Conservation (phyloP, 1,140 invertebrate species). For the Nephila pilipes region DNA sequence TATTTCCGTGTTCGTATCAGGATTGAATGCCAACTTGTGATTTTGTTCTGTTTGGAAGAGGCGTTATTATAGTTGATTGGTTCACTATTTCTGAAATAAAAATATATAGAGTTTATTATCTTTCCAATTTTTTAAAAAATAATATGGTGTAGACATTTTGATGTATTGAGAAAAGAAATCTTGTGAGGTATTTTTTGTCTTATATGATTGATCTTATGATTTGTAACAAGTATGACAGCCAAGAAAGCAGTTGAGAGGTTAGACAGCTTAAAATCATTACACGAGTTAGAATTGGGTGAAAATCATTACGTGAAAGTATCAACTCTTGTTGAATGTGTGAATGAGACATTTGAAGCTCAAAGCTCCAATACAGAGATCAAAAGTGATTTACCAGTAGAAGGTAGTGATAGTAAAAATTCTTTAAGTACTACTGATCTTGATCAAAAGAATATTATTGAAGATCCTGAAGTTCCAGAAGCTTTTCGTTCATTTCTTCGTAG, state of each 20-base stretch:
- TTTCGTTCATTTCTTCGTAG: conserved; percentile 43
- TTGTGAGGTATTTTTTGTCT: not conserved
- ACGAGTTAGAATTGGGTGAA: conserved; percentile 61
- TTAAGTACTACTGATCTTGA: not conserved
- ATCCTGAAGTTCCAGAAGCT: conserved; percentile 8
- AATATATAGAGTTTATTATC: not conserved
- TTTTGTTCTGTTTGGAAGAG: not conserved
- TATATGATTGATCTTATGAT: not conserved
- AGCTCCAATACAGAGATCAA: not conserved
- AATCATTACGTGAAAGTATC: conserved; percentile 63
- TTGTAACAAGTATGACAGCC: not conserved
- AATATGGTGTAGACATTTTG: not conserved
- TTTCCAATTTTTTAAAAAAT: not conserved
- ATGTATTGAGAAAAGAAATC: too few relatives aligned
- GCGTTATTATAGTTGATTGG: not conserved
- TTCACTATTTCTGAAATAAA: too few relatives aligned
- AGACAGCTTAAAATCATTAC: conserved; percentile 60
- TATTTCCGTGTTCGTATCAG: conserved; percentile 9
- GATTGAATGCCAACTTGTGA: conserved; percentile 22
- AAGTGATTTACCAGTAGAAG: not conserved
- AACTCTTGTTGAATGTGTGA: conserved; percentile 49
- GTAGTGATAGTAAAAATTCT: not conserved
- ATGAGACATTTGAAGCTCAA: not conserved
- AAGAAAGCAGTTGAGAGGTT: conserved; percentile 64
- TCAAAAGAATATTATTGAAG: not conserved